Base-by-base conservation (phyloP, 2,888 invertebrate species). In the Parnassius smintheus region DNA sequence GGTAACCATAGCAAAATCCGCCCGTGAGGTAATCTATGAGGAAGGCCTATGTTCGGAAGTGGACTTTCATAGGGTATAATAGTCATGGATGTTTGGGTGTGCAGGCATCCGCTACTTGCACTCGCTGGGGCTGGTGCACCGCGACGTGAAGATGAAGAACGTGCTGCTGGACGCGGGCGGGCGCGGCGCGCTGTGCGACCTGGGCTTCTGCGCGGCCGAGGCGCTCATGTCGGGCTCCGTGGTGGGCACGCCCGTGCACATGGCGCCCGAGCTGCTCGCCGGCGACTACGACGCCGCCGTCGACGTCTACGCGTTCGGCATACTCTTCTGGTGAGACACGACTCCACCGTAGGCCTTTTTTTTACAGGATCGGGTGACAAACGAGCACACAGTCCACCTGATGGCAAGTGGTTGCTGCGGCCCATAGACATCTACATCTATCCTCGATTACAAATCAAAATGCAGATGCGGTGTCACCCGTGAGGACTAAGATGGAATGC, bases 141-240 rank as follows among this genome's bases (percentile, higher is more conserved):
- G 98, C 66, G 97, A 98, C 84, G 96, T 98, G 64, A 98, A 98
- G 85, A 90, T 97, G 74, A 97, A 97, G 88, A 97, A 98, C 87
- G 97, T 98, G 25, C 86, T 98, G 81, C 88, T 98, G 69, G 97
- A 97, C 86, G 83, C 82, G 0, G 76, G 90, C 1, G 94, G 95
- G 75, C 93, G 97, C 53, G 97, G 96, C 0, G 95, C 97, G 76
- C 90, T 98, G 13, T 96, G 97, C 0, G 97, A 98, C 89, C 93
- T 98, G 35, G 97, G 97, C 0, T 98, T 98, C 90, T 97, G 97
- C 78, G 96, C 97, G 67, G 96, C 96, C 2, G 96, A 96, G 79
- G 96, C 97, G 1, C 96, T 97, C 93, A 96, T 98, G 94, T 96
- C 96, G 0, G 97, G 97, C 46, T 97, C 96, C 67, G 94, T 97